Percentiles rank a stretch among this genome's conserved stretches.
Evolutionary conservation across 1,140 invertebrate genomes (phyloP).

Genomic region (Acromyrmex charruanus): DNA sequence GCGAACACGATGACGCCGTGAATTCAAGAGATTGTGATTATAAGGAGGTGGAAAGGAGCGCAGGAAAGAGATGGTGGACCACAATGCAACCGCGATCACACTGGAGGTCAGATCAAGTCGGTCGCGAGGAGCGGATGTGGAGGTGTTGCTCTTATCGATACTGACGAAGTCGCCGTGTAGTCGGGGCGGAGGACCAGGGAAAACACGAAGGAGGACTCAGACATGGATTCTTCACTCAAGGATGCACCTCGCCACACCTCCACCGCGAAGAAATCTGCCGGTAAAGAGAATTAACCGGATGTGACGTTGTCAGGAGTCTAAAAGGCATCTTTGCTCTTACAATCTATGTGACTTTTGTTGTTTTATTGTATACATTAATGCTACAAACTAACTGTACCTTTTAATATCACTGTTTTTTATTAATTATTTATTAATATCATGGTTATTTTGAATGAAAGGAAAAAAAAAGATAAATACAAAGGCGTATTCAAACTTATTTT

Average conservation of each 20-base stretch:
- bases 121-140: slow-evolving; percentile 22
- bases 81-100: slow-evolving; percentile 33
- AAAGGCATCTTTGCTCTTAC: not conserved
- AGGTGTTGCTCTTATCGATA: slow-evolving; percentile 72
- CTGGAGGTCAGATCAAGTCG: slow-evolving; percentile 43
- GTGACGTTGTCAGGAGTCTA: slow-evolving; percentile 33
- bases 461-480: slow-evolving; percentile 1
- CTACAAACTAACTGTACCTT: not conserved
- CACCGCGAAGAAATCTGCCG: slow-evolving; percentile 21
- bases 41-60: slow-evolving; percentile 24
- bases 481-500: slow-evolving; percentile 4
- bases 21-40: slow-evolving; percentile 71
- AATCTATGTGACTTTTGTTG: not conserved
- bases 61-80: slow-evolving; percentile 24
- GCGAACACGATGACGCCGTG: slow-evolving; percentile 66
- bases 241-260: slow-evolving; percentile 57
- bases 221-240: slow-evolving; percentile 59
- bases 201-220: slow-evolving; percentile 36
- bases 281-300: slow-evolving; percentile 56
- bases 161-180: slow-evolving; percentile 61
- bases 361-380: not conserved
- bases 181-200: slow-evolving; percentile 37
- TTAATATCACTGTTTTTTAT: not conserved
- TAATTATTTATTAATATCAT: not conserved
- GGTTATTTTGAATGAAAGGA: not conserved